A percentile compares a stretch with the other conserved stretches of the same genome.
phyloP scores from a whole-genome alignment of 1,140 invertebrate species.

The Leptopilina boulardi region DNA sequence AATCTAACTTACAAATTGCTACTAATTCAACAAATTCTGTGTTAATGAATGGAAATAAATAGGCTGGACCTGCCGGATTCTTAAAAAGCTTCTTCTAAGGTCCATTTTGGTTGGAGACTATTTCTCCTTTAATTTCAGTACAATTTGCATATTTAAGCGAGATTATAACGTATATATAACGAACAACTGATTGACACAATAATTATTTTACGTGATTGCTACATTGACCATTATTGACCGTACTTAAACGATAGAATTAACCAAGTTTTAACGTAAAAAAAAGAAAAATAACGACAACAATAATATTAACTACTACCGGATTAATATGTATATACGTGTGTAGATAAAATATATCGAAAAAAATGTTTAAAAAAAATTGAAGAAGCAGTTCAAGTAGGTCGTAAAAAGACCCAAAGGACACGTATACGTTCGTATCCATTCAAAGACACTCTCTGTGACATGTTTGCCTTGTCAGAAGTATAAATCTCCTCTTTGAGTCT shows the following conservation, averaged over 20 bases:
- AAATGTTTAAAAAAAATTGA: conserved; percentile 24
- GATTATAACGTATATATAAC: conserved; percentile 59
- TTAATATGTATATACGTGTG: conserved; percentile 51
- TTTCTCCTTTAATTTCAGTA: conserved; percentile 74
- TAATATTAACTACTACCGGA: conserved; percentile 59
- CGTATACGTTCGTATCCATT: conserved; percentile 41
- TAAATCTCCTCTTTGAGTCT: conserved; percentile 42
- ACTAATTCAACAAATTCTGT: neutral
- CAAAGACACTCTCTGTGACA: conserved; percentile 44
- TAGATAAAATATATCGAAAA: conserved; percentile 48
- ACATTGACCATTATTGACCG: conserved; percentile 65
- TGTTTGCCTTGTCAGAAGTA: conserved; percentile 44
- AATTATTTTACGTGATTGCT: conserved; percentile 66
- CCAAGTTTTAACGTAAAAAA: conserved; percentile 32
- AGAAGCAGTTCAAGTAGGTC: conserved; percentile 31
- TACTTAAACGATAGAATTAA: conserved; percentile 61
- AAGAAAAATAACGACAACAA: conserved; percentile 61
- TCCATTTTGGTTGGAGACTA: conserved; percentile 68
- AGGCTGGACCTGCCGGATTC: conserved; percentile 91
- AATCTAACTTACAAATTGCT: conserved; percentile 32
- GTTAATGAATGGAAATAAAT: conserved; percentile 38
- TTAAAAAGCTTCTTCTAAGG: conserved; percentile 93
- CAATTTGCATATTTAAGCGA: conserved; percentile 70
- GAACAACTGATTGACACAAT: conserved; percentile 60
- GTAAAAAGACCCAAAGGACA: conserved; percentile 4